Evolutionary conservation across 2,113 vertebrate species (phyloP).

Genomic region (Leucopternis melanops): DNA sequence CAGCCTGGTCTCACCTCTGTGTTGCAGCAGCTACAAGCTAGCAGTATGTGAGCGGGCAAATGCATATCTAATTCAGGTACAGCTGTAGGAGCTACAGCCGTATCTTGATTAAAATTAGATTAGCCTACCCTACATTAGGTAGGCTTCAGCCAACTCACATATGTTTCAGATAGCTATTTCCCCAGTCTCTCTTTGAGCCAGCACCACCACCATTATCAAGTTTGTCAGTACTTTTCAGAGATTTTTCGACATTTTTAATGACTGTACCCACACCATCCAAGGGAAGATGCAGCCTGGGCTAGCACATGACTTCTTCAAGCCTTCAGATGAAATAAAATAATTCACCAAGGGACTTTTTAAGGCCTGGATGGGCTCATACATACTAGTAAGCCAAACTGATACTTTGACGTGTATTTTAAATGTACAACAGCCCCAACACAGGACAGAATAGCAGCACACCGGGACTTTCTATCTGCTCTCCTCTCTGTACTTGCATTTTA

Average conservation of each 20-base stretch:
- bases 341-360: background rate
- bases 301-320: background rate
- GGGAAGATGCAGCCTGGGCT: background rate
- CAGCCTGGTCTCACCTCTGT: background rate
- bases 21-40: background rate
- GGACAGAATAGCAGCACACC: background rate
- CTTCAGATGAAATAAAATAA: background rate
- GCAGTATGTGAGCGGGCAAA: background rate
- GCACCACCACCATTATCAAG: background rate
- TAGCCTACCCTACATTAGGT: background rate
- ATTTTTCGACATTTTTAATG: conserved; percentile 2
- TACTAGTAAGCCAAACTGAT: background rate
- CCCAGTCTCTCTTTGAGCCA: background rate
- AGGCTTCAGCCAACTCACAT: conserved; percentile 22
- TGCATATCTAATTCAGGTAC: background rate
- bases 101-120: conserved; percentile 9
- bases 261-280: background rate
- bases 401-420: background rate
- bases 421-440: background rate
- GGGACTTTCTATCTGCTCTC: background rate
- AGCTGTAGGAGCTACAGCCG: background rate
- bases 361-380: background rate
- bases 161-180: background rate
- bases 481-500: background rate
- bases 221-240: background rate